Evolutionary conservation across 2,113 vertebrate genomes (phyloP).

Genomic region (Athene noctua): DNA sequence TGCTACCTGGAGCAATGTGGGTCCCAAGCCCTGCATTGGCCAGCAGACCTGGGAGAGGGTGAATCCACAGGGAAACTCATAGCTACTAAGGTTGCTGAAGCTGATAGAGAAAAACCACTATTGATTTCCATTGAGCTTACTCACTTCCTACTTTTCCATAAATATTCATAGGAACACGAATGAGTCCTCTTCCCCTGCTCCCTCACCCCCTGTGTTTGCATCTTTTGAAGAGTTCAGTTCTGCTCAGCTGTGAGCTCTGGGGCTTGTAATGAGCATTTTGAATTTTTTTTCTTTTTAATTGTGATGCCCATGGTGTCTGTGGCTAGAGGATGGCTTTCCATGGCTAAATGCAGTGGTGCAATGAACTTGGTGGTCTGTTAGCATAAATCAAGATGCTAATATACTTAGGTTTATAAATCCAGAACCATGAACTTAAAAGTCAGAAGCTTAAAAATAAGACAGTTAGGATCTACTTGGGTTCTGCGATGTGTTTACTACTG

Average conservation of each 20-base stretch:
- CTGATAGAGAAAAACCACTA: not conserved
- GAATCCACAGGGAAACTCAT: not conserved
- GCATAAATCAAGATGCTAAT: not conserved
- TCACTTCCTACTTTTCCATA: not conserved
- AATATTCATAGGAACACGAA: not conserved
- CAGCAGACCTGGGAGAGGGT: not conserved
- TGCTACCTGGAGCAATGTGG: fast-evolving
- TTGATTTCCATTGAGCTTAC: not conserved
- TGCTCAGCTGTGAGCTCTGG: not conserved
- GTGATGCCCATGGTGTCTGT: not conserved
- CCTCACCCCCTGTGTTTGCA: no score
- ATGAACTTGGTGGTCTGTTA: not conserved
- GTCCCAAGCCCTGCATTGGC: not conserved
- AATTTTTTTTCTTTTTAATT: not conserved
- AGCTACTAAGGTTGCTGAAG: not conserved
- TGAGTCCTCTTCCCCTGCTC: not conserved
- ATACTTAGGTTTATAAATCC: not conserved
- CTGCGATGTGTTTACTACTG: not conserved
- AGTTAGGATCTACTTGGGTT: not conserved
- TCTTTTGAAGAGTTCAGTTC: not conserved
- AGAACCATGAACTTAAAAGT: not conserved
- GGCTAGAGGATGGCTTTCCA: not conserved
- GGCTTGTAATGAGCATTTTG: not conserved
- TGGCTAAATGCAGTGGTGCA: not conserved
- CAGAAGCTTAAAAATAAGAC: not conserved